Evolutionary conservation across 2,888 invertebrate species (phyloP).

Genomic region (Melinaea marsaeus): DNA sequence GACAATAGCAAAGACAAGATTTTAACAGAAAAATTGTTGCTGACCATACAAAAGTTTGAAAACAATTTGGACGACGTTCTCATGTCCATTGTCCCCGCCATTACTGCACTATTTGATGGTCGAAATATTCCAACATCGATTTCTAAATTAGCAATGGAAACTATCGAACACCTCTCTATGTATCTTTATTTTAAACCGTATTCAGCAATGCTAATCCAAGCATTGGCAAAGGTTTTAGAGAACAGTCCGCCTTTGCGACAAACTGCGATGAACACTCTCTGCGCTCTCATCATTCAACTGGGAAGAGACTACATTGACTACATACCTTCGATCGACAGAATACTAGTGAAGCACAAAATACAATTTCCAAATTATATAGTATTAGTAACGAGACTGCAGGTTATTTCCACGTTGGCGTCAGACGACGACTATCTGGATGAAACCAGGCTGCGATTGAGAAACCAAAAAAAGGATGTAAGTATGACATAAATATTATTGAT

Average conservation of each 20-base stretch:
- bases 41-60: constrained; percentile 94
- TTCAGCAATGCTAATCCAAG: constrained; percentile 95
- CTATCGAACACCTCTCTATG: constrained; percentile 92
- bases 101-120: constrained; percentile 93
- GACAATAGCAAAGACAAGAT: constrained; percentile 91
- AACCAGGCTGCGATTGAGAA: constrained; percentile 80
- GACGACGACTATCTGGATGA: constrained; percentile 85
- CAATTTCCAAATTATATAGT: constrained; percentile 87
- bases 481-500: constrained; percentile 3
- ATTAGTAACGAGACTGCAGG: constrained; percentile 84
- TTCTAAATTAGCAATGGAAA: constrained; percentile 86
- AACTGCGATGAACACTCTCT: constrained; percentile 93
- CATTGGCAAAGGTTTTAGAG: constrained; percentile 91
- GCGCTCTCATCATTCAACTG: constrained; percentile 91
- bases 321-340: constrained; percentile 92
- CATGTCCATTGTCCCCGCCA: constrained; percentile 94
- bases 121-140: constrained; percentile 88
- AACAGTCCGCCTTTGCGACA: constrained; percentile 85
- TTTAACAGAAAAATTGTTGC: constrained; percentile 89
- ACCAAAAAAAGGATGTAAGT: constrained; percentile 83
- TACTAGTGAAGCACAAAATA: constrained; percentile 88
- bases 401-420: constrained; percentile 85
- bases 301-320: constrained; percentile 95
- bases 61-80: constrained; percentile 97
- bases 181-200: constrained; percentile 94